Conservation (phyloP, 2,888 invertebrate species). For the Apodemia zela region DNA sequence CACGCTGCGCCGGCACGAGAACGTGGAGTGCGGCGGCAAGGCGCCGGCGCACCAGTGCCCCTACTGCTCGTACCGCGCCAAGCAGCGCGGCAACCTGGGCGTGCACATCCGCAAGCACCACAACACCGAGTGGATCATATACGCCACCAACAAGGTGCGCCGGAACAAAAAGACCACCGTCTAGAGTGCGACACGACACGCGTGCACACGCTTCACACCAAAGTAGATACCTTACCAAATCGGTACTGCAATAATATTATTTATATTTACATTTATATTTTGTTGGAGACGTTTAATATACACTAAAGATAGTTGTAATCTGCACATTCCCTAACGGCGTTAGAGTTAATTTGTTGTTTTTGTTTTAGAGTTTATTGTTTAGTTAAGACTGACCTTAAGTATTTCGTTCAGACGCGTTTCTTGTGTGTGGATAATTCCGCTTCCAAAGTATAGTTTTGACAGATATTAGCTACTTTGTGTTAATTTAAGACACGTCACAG, state of each 20-base stretch:
- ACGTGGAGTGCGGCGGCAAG: slow-evolving; percentile 91
- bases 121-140: slow-evolving; percentile 75
- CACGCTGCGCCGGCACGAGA: slow-evolving; percentile 89
- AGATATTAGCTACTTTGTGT: slow-evolving; percentile 17
- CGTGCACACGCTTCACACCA: slow-evolving; percentile 51
- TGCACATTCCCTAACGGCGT: slow-evolving; percentile 77
- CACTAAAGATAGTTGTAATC: slow-evolving; percentile 66
- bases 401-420: slow-evolving; percentile 41
- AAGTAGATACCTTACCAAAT: slow-evolving; percentile 77
- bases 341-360: slow-evolving; percentile 72
- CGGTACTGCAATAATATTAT: slow-evolving; percentile 75
- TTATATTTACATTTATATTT: slow-evolving; percentile 63
- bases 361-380: slow-evolving; percentile 73
- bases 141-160: slow-evolving; percentile 71
- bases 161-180: slow-evolving; percentile 68
- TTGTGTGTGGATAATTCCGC: slow-evolving; percentile 16
- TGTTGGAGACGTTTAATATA: slow-evolving; percentile 68
- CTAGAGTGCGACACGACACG: slow-evolving; percentile 28
- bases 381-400: slow-evolving; percentile 77
- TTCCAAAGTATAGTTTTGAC: slow-evolving; percentile 14
- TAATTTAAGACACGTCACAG: slow-evolving; percentile 38
- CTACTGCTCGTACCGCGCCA: slow-evolving; percentile 88
- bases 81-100: slow-evolving; percentile 90
- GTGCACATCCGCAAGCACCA: slow-evolving; percentile 91
- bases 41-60: slow-evolving; percentile 91